A percentile compares a stretch with the other conserved stretches of the same genome.
phyloP scores from a whole-genome alignment of 1,140 invertebrate species.

The Nixonia krombeini region DNA sequence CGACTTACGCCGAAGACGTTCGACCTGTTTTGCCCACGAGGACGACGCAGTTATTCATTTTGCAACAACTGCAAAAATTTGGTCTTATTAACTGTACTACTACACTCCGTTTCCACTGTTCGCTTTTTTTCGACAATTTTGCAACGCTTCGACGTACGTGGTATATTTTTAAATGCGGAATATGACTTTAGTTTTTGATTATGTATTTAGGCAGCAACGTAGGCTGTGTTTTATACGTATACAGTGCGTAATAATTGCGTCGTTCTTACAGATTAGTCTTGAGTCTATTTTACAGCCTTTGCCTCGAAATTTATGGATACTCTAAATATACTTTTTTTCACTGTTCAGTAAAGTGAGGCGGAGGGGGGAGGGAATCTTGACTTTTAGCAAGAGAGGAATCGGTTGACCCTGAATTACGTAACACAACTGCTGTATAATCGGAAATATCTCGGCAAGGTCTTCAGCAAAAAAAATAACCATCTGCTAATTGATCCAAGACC shows the following conservation, averaged over 20 bases:
- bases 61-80: slow-evolving; percentile 4
- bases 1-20: background rate
- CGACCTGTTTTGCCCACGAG: background rate
- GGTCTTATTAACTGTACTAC: too few species aligned
- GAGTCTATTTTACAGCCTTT: too few species aligned
- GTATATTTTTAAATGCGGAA: too few species aligned
- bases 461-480: slow-evolving; percentile 23
- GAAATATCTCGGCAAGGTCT: slow-evolving; percentile 37
- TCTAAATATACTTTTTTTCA: slow-evolving; percentile 1
- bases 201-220: too few species aligned
- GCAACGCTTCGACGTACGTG: too few species aligned
- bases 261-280: too few species aligned
- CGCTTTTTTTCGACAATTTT: too few species aligned
- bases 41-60: background rate
- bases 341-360: background rate
- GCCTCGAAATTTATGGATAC: background rate
- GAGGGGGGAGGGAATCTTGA: too few species aligned
- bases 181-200: too few species aligned
- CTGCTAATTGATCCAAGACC: slow-evolving; percentile 1
- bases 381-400: slow-evolving; percentile 7
- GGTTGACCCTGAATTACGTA: slow-evolving; percentile 31
- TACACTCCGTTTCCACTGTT: too few species aligned
- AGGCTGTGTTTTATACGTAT: too few species aligned
- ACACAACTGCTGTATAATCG: slow-evolving; percentile 19
- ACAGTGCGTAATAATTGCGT: background rate